Evolutionary conservation across 53 echinoderm and acorn worm genomes (phyloP).

Genomic region (Arbacia lixula): DNA sequence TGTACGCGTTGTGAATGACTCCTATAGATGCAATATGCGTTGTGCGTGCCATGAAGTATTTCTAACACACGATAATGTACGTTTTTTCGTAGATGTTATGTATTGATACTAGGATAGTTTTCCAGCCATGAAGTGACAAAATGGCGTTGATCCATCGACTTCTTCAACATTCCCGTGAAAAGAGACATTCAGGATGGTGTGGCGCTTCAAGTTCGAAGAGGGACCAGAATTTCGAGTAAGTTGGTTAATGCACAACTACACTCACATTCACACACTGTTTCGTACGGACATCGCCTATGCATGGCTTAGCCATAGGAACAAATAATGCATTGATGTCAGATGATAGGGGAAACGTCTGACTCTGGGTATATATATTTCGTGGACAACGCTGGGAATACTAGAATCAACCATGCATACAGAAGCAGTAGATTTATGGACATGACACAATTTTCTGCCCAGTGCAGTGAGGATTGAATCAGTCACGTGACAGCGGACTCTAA

Average conservation of each 20-base stretch:
- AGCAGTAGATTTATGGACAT: no score
- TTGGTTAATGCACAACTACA: background rate
- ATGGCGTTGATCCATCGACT: slow-evolving; percentile 40
- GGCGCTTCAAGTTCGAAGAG: slow-evolving; percentile 15
- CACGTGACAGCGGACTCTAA: no score
- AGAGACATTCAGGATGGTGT: slow-evolving; percentile 28
- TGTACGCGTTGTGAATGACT: background rate
- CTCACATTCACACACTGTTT: background rate
- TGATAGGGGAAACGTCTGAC: no score
- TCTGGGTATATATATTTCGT: no score
- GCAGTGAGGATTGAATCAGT: no score
- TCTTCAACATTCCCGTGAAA: slow-evolving; percentile 38
- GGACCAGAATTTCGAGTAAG: slow-evolving; percentile 44
- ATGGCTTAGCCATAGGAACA: no score
- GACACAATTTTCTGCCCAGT: no score
- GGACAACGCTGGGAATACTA: no score
- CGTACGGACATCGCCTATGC: no score
- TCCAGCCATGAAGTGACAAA: slow-evolving; percentile 3
- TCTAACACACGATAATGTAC: background rate
- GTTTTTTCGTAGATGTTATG: no score
- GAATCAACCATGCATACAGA: no score
- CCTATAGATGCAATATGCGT: background rate
- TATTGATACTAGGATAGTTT: background rate
- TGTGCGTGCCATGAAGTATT: background rate
- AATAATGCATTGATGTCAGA: no score